Conservation (phyloP, 2,113 vertebrate genomes). For the Podarcis raffonei region DNA sequence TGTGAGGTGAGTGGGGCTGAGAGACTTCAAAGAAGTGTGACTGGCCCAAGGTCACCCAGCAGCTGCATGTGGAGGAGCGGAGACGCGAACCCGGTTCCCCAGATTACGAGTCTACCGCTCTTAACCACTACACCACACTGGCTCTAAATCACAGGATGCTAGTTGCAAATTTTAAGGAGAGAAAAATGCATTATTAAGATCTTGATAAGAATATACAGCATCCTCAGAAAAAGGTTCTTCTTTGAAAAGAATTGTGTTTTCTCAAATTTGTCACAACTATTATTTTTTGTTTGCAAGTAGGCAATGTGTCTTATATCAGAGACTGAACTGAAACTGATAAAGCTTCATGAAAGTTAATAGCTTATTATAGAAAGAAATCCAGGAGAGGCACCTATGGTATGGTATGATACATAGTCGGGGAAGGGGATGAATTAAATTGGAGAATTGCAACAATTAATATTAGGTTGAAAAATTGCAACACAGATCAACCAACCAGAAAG, state of each 20-base stretch:
- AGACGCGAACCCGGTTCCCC: too few relatives aligned
- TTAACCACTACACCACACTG: too few relatives aligned
- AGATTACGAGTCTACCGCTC: too few relatives aligned
- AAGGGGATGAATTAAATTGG: constrained; percentile 21
- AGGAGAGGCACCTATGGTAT: neutral
- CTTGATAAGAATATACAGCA: neutral
- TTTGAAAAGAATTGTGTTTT: neutral
- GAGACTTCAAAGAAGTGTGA: too few relatives aligned
- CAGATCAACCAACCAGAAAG: constrained; percentile 9
- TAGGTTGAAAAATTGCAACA: neutral
- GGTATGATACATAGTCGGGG: neutral
- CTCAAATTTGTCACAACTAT: constrained; percentile 12
- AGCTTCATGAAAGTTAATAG: constrained; percentile 48
- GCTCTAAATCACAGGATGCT: neutral
- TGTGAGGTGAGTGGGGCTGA: too few relatives aligned
- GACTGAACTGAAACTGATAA: constrained; percentile 25
- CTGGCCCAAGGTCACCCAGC: too few relatives aligned
- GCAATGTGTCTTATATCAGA: constrained; percentile 10
- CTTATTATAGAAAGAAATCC: constrained; percentile 37
- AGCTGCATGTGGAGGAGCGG: too few relatives aligned
- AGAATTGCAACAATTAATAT: neutral
- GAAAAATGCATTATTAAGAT: constrained; percentile 17
- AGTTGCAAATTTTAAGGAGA: neutral
- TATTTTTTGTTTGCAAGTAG: neutral
- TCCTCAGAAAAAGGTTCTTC: neutral